These are phyloP conservation scores for Antheraea assamensis DNA, from an alignment of 2,888 invertebrate species.

Conservation along the genomic window DNA sequence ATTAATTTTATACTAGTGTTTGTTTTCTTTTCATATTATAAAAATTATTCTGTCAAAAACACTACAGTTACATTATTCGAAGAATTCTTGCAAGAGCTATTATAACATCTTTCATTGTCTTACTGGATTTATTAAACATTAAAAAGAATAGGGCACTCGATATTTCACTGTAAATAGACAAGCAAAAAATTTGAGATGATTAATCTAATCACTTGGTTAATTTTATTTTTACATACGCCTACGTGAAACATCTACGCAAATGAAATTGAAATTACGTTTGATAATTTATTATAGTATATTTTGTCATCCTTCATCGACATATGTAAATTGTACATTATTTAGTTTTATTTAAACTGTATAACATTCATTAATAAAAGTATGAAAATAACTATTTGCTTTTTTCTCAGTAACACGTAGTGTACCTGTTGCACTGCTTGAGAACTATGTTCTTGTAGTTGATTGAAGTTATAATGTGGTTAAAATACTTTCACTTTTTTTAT, in stretches of 20 bases:
- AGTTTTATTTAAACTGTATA: background rate
- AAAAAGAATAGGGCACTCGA: background rate
- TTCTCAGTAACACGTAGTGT: background rate
- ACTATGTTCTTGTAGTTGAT: background rate
- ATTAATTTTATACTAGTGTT: background rate
- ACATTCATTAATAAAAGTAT: background rate
- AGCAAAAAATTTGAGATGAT: too few relatives aligned
- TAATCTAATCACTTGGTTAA: too few relatives aligned
- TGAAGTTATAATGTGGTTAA: background rate
- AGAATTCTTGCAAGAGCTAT: background rate
- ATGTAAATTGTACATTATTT: background rate
- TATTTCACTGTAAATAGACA: too few relatives aligned
- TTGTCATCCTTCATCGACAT: background rate
- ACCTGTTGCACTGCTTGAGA: background rate
- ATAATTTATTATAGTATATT: background rate
- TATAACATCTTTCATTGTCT: background rate
- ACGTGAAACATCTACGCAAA: background rate
- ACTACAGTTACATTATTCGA: background rate
- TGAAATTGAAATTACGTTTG: background rate
- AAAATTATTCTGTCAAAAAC: background rate
- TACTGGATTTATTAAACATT: background rate
- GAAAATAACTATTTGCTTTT: background rate
- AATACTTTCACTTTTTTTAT: too few relatives aligned
- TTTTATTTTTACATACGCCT: too few relatives aligned
- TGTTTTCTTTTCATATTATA: background rate